Conservation (phyloP, 1,140 invertebrate species). For the Stegodyphus dumicola region DNA sequence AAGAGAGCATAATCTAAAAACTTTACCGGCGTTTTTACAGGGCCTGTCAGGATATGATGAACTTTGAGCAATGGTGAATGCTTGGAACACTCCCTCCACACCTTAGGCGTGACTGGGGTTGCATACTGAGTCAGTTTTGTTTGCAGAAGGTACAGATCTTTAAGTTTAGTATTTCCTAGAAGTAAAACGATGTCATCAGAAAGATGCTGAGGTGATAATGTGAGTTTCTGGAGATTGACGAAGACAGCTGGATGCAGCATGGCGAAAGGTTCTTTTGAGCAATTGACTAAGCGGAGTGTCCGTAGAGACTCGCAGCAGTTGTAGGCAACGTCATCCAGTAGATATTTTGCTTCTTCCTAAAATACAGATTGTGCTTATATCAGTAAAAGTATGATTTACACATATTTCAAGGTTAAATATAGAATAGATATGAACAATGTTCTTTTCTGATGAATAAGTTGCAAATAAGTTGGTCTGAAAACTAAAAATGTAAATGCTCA, state of each 20-base stretch:
- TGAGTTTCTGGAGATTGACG: slow-evolving; percentile 77
- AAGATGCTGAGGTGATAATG: slow-evolving; percentile 82
- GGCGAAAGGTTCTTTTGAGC: slow-evolving; percentile 79
- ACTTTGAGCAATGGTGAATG: slow-evolving; percentile 67
- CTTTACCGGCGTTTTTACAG: slow-evolving; percentile 65
- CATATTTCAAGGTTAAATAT: not conserved
- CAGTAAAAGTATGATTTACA: not conserved
- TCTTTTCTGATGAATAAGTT: too few species aligned
- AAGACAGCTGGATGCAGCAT: slow-evolving; percentile 83
- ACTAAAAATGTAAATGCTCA: too few species aligned
- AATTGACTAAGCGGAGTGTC: slow-evolving; percentile 79
- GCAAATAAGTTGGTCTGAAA: too few species aligned
- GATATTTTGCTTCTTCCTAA: slow-evolving; percentile 68
- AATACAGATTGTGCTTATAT: not conserved
- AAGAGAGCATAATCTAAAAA: not conserved
- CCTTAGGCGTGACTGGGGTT: slow-evolving; percentile 63
- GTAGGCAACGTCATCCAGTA: slow-evolving; percentile 78
- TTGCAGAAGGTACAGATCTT: slow-evolving; percentile 82
- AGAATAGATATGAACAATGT: not conserved
- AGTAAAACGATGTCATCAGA: slow-evolving; percentile 80
- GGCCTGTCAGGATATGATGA: slow-evolving; percentile 67
- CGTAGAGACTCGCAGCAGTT: slow-evolving; percentile 75
- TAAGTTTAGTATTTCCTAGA: slow-evolving; percentile 70
- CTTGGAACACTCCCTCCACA: slow-evolving; percentile 67
- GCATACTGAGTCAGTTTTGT: slow-evolving; percentile 74